These are phyloP conservation scores for Semaprochilodus insignis DNA, from an alignment of 2,797 vertebrate species.

Conservation along the genomic window DNA sequence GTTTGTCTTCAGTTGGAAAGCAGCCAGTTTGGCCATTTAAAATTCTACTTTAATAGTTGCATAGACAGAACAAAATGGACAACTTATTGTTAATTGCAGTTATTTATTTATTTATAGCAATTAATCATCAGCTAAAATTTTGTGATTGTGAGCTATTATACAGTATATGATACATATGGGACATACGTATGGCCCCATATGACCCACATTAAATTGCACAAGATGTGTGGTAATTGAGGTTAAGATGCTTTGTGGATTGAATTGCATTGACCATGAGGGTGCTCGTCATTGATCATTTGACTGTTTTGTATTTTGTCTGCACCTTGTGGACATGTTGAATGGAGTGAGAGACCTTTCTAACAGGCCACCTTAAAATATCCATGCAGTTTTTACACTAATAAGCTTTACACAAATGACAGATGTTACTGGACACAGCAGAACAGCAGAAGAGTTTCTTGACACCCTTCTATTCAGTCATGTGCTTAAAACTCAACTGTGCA, in stretches of 20 bases:
- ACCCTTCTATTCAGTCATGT: background rate
- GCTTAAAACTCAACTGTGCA: background rate
- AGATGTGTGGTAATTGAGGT: too few species aligned
- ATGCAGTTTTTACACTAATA: background rate
- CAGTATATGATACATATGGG: too few species aligned
- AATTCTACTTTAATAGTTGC: too few species aligned
- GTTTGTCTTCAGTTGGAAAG: too few species aligned
- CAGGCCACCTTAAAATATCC: background rate
- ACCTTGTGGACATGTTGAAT: background rate
- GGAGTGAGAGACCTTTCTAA: background rate
- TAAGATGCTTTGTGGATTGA: background rate
- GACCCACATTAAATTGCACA: too few species aligned
- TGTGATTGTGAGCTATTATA: too few species aligned
- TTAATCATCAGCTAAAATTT: too few species aligned
- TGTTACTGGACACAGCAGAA: background rate
- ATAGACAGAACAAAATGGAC: too few species aligned
- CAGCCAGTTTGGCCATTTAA: too few species aligned
- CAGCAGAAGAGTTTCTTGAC: background rate
- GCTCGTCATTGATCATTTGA: background rate
- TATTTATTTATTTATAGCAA: too few species aligned
- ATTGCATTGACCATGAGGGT: background rate
- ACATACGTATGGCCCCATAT: too few species aligned
- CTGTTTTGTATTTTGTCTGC: background rate
- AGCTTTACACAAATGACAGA: background rate
- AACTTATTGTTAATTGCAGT: too few species aligned